These are phyloP conservation scores for Entomobrya proxima DNA, from an alignment of 2,888 invertebrate species.

Conservation along the genomic window DNA sequence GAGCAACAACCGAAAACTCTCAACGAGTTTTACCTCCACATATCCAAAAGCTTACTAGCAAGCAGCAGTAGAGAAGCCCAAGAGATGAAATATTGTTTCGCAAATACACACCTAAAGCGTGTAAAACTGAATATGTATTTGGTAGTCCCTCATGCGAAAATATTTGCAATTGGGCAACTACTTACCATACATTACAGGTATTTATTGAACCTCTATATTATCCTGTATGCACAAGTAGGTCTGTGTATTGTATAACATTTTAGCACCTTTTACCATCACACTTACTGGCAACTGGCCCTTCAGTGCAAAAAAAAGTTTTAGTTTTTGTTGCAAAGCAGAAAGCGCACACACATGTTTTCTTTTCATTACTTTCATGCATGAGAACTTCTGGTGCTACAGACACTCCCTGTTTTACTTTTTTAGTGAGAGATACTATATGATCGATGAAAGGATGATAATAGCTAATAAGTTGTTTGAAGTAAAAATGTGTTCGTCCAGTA, in stretches of 20 bases:
- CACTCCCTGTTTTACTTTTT: background rate
- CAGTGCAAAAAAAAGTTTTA: background rate
- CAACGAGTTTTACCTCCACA: slow-evolving; percentile 34
- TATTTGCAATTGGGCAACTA: background rate
- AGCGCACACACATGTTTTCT: background rate
- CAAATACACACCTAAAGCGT: background rate
- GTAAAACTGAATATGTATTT: background rate
- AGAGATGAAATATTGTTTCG: slow-evolving; percentile 1
- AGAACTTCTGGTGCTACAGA: background rate
- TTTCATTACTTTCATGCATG: slow-evolving; percentile 14
- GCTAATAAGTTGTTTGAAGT: too few relatives aligned
- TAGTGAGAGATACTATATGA: too few relatives aligned
- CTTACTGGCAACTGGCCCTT: background rate
- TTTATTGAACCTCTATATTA: background rate
- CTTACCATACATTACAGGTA: background rate
- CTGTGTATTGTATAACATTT: too few relatives aligned
- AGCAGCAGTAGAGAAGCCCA: background rate
- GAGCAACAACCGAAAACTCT: slow-evolving; percentile 57
- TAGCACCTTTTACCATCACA: background rate
- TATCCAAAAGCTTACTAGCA: background rate
- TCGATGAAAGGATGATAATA: too few relatives aligned
- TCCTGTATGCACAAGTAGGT: background rate
- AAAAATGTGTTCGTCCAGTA: too few relatives aligned
- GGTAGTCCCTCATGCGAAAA: background rate
- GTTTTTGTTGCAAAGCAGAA: background rate